Evolutionary conservation across 1,140 invertebrate genomes (phyloP).

Genomic region (Heliconius hewitsoni): DNA sequence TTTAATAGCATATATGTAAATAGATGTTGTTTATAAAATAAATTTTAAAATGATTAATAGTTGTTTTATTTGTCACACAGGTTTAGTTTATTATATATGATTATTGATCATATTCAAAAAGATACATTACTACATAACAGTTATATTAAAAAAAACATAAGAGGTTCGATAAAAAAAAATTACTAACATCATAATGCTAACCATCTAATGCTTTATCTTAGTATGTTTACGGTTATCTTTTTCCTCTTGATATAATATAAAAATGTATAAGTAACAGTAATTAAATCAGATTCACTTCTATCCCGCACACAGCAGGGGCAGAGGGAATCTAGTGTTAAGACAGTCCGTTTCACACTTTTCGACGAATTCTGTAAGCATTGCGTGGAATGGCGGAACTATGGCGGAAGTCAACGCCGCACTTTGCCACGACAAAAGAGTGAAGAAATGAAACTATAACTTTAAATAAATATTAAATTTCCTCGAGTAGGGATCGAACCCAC

Average conservation of each 20-base stretch:
- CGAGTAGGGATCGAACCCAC: too few relatives aligned
- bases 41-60: neutral
- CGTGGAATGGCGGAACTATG: too few relatives aligned
- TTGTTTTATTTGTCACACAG: neutral
- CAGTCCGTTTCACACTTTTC: too few relatives aligned
- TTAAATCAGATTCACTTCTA: too few relatives aligned
- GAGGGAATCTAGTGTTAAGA: too few relatives aligned
- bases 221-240: neutral
- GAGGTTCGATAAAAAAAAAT: neutral
- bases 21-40: constrained; percentile 7
- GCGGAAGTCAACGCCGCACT: too few relatives aligned
- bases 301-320: too few relatives aligned
- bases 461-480: too few relatives aligned
- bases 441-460: too few relatives aligned
- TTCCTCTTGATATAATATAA: neutral
- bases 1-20: neutral
- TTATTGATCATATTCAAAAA: neutral
- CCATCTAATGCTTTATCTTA: neutral
- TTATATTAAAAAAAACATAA: neutral
- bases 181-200: neutral
- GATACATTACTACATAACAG: neutral
- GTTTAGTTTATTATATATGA: neutral
- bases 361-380: too few relatives aligned
- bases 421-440: too few relatives aligned
- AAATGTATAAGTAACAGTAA: neutral